These are phyloP conservation scores for Leptonema lineaticorne DNA, from an alignment of 1,140 invertebrate genomes.

Conservation along the genomic window DNA sequence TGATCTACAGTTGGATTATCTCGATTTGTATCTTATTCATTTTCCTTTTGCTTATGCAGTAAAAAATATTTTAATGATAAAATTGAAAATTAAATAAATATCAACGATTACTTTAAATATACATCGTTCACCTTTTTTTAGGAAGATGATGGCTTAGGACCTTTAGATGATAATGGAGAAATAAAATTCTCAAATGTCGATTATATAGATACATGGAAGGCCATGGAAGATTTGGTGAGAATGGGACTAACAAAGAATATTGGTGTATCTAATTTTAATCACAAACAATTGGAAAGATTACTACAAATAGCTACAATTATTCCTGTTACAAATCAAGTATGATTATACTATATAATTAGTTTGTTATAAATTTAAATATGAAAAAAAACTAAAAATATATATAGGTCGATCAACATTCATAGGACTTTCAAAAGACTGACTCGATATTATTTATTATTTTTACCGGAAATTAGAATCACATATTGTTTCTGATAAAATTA, in stretches of 20 bases:
- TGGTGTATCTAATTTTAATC: conserved; percentile 85
- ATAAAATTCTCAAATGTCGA: conserved; percentile 64
- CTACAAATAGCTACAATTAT: conserved; percentile 65
- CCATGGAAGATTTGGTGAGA: conserved; percentile 71
- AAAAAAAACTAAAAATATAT: background rate
- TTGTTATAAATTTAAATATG: background rate
- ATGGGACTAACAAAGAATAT: conserved; percentile 72
- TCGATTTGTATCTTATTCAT: conserved; percentile 79
- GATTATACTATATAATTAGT: background rate
- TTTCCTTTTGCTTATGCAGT: conserved; percentile 59
- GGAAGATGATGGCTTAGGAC: conserved; percentile 45
- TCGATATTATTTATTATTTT: too few species aligned
- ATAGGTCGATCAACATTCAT: background rate
- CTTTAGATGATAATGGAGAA: conserved; percentile 61
- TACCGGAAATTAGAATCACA: too few species aligned
- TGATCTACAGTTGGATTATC: conserved; percentile 68
- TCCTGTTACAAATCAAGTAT: conserved; percentile 73
- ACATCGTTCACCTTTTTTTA: background rate
- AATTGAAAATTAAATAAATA: background rate
- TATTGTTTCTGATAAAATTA: too few species aligned
- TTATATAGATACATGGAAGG: conserved; percentile 81
- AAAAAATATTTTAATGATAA: background rate
- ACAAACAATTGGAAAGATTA: conserved; percentile 69
- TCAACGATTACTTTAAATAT: background rate
- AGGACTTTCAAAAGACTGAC: too few species aligned